Percentiles rank a stretch among this genome's conserved stretches.
phyloP scores from a whole-genome alignment of 2,797 vertebrate genomes.

The Choloepus didactylus region DNA sequence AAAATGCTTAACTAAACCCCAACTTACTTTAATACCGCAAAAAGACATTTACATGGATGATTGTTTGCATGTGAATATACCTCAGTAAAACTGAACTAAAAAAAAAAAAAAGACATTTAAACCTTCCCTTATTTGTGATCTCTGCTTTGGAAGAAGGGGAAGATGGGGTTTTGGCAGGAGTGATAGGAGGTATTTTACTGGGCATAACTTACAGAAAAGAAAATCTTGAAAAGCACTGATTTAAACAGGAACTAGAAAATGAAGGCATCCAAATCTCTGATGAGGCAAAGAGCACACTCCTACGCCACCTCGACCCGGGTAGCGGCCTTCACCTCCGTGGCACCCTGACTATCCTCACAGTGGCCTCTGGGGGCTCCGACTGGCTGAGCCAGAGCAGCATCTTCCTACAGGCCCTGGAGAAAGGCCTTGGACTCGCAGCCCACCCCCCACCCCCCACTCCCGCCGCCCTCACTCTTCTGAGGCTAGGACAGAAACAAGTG shows the following conservation, averaged over 20 bases:
- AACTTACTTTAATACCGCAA: too few species aligned
- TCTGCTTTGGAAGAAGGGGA: neutral
- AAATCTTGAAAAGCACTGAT: neutral
- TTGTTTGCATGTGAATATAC: too few species aligned
- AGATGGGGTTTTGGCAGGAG: neutral
- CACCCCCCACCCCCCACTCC: neutral
- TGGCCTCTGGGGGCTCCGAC: neutral
- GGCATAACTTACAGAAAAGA: neutral
- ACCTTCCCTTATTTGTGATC: neutral
- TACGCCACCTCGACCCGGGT: rapidly evolving
- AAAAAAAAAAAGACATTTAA: rapidly evolving
- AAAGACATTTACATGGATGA: too few species aligned
- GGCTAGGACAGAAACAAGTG: neutral
- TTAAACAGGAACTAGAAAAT: neutral
- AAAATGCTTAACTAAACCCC: neutral
- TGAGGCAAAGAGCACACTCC: rapidly evolving
- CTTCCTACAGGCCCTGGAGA: rapidly evolving
- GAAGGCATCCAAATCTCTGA: rapidly evolving
- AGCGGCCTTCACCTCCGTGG: rapidly evolving
- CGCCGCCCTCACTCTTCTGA: neutral
- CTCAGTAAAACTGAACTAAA: too few species aligned
- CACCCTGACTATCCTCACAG: rapidly evolving
- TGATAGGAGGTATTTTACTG: rapidly evolving
- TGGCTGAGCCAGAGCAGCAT: neutral
- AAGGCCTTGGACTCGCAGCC: rapidly evolving